phyloP scores from a whole-genome alignment of 2,888 invertebrate species.

The Microdon myrmicae region DNA sequence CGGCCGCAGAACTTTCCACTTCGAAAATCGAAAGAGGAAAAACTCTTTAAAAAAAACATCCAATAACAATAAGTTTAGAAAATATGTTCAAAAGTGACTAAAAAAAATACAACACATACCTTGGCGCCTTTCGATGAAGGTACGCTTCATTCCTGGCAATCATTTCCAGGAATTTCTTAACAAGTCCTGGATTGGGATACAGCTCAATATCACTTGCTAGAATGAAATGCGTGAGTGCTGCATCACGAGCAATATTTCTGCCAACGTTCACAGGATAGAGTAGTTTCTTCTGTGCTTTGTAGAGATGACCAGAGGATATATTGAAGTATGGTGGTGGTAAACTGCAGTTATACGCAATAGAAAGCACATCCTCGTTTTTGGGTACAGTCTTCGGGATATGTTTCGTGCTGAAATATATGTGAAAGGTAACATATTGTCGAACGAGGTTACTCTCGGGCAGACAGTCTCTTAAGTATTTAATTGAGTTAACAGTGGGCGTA shows the following conservation, averaged over 20 bases:
- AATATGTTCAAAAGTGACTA: background rate
- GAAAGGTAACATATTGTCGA: conserved; percentile 84
- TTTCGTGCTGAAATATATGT: conserved; percentile 87
- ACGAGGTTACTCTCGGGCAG: conserved; percentile 75
- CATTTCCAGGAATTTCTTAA: conserved; percentile 85
- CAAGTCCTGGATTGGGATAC: conserved; percentile 86
- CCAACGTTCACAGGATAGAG: conserved; percentile 92
- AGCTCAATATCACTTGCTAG: conserved; percentile 90
- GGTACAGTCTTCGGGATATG: conserved; percentile 84
- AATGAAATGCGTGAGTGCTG: conserved; percentile 83
- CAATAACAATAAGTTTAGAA: background rate
- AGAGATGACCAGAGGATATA: conserved; percentile 74
- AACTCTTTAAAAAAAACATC: conserved; percentile 71
- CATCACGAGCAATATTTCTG: conserved; percentile 86
- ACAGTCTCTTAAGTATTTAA: conserved; percentile 84
- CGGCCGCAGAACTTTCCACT: conserved; percentile 74
- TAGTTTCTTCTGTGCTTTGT: conserved; percentile 82
- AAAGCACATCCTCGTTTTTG: conserved; percentile 72
- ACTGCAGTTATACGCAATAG: conserved; percentile 78
- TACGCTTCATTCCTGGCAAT: conserved; percentile 78
- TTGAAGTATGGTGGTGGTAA: conserved; percentile 76
- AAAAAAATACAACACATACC: conserved; percentile 55
- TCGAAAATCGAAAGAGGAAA: conserved; percentile 92
- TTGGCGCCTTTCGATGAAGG: conserved; percentile 71
- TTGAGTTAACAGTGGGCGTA: conserved; percentile 79